Conservation (phyloP, 1,140 invertebrate species). For the Drosophila bipectinata region DNA sequence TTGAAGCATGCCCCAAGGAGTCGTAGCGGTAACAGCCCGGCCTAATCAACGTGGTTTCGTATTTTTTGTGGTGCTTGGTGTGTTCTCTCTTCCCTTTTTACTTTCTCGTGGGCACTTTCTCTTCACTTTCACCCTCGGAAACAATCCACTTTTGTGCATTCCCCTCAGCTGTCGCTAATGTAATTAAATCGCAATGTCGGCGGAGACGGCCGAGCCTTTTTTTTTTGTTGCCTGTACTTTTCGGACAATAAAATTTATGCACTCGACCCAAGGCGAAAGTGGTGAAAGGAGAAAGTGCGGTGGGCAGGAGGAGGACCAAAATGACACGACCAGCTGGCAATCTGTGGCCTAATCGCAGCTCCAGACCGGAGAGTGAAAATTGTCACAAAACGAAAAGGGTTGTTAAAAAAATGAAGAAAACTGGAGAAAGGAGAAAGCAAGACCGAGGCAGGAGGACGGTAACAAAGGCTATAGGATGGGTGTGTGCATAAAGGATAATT, state of each 20-base stretch:
- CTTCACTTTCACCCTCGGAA: background rate
- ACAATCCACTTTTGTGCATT: slow-evolving; percentile 37
- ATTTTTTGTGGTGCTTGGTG: slow-evolving; percentile 3
- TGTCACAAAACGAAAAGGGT: background rate
- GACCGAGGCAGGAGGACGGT: too few species aligned
- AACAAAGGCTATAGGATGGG: background rate
- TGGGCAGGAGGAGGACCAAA: slow-evolving; percentile 24
- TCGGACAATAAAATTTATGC: slow-evolving; percentile 76
- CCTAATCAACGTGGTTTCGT: slow-evolving; percentile 52
- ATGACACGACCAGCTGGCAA: slow-evolving; percentile 71
- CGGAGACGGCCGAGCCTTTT: slow-evolving; percentile 39
- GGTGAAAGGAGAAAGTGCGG: too few species aligned
- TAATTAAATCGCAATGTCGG: slow-evolving; percentile 75
- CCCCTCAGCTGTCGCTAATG: slow-evolving; percentile 57
- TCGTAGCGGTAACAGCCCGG: slow-evolving; percentile 45
- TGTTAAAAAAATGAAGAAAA: too few species aligned
- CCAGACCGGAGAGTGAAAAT: slow-evolving; percentile 2
- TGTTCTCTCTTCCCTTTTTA: background rate
- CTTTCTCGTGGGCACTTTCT: background rate
- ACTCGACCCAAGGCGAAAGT: slow-evolving; percentile 36
- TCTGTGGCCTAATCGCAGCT: slow-evolving; percentile 65
- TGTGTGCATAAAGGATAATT: slow-evolving; percentile 65
- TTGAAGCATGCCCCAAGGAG: slow-evolving; percentile 75
- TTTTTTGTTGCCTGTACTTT: slow-evolving; percentile 26
- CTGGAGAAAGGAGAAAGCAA: too few species aligned